A percentile compares a stretch with the other conserved stretches of the same genome.
Evolutionary conservation across 2,888 invertebrate genomes (phyloP).

Genomic region (Margaritifera margaritifera): DNA sequence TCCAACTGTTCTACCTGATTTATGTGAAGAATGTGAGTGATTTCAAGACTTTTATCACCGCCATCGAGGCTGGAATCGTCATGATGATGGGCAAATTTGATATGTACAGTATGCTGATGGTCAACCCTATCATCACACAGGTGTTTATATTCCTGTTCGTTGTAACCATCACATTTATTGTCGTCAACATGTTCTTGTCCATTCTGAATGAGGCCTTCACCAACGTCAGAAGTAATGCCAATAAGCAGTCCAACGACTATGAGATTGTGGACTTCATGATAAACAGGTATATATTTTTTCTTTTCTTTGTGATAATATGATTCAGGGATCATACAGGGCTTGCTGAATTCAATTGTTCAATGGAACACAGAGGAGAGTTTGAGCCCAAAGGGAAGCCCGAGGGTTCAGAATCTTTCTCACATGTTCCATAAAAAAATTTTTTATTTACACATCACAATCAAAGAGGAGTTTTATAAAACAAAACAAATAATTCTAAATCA

Average conservation of each 20-base stretch:
- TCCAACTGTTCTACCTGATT: constrained; percentile 70
- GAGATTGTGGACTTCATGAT: constrained; percentile 72
- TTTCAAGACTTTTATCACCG: constrained; percentile 50
- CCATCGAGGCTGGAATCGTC: constrained; percentile 66
- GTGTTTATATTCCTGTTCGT: constrained; percentile 68
- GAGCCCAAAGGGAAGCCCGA: too few relatives aligned
- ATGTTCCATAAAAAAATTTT: too few relatives aligned
- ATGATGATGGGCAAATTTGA: constrained; percentile 73
- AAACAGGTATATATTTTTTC: constrained; percentile 17
- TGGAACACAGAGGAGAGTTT: too few relatives aligned
- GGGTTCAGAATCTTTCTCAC: too few relatives aligned
- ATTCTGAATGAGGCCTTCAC: constrained; percentile 71
- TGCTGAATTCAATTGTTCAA: too few relatives aligned
- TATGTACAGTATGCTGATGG: constrained; percentile 66
- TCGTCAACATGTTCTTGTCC: constrained; percentile 72
- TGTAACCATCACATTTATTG: constrained; percentile 68
- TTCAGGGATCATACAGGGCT: too few relatives aligned
- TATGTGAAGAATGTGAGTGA: constrained; percentile 56
- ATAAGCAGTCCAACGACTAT: constrained; percentile 69
- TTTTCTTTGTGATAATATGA: too few relatives aligned
- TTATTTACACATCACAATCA: too few relatives aligned
- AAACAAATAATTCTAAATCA: too few relatives aligned
- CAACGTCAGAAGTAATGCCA: constrained; percentile 61
- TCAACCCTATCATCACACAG: constrained; percentile 60
- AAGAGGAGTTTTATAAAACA: too few relatives aligned